These are phyloP conservation scores for Tetramorium parvispinum DNA, from an alignment of 1,140 invertebrate genomes.

Conservation along the genomic window DNA sequence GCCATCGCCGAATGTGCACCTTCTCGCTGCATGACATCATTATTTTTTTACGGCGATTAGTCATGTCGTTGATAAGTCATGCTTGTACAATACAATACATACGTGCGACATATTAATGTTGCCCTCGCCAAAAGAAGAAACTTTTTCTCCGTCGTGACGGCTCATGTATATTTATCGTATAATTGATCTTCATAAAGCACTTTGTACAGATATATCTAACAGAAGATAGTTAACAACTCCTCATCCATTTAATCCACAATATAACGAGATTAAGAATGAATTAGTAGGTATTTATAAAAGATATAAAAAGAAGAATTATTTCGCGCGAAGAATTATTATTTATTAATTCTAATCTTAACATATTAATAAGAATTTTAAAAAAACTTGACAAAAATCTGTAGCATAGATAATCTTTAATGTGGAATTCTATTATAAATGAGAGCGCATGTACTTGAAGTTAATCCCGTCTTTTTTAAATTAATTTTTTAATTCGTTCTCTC, in stretches of 20 bases:
- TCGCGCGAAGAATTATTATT: too few species aligned
- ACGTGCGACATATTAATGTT: not conserved
- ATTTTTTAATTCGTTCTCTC: not conserved
- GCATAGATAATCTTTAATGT: not conserved
- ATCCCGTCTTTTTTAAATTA: not conserved
- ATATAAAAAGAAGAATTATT: not conserved
- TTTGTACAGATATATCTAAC: not conserved
- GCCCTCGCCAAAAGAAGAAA: not conserved
- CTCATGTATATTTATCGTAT: constrained; percentile 8
- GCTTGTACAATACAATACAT: not conserved
- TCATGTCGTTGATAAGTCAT: constrained; percentile 58
- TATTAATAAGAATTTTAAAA: not conserved
- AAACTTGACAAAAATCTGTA: not conserved
- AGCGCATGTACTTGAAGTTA: not conserved
- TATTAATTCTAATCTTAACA: not conserved
- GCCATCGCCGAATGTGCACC: not conserved
- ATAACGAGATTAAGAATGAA: not conserved
- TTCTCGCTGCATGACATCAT: constrained; percentile 58
- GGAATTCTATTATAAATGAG: not conserved
- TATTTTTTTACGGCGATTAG: constrained; percentile 60
- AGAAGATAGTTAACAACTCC: not conserved
- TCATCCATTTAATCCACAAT: not conserved
- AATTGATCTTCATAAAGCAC: not conserved
- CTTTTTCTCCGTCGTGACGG: not conserved
- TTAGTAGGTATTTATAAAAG: not conserved